Conservation (phyloP, 2,797 vertebrate species). For the Lepidocolaptes lacrymiger region DNA sequence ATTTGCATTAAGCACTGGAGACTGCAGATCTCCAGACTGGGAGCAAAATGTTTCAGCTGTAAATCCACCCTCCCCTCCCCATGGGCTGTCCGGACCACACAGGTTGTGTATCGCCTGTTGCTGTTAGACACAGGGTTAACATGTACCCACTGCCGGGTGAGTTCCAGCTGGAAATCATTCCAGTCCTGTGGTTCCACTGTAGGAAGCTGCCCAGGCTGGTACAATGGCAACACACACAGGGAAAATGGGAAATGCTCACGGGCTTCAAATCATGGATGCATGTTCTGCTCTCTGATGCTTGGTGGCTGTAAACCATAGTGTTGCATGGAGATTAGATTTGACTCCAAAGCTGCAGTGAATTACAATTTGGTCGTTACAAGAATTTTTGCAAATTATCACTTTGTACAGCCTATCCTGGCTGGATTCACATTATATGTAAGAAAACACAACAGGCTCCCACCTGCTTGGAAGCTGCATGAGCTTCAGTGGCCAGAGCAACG, state of each 20-base stretch:
- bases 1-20: not conserved
- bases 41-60: not conserved
- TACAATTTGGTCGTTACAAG: not conserved
- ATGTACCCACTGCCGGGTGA: not conserved
- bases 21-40: not conserved
- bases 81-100: not conserved
- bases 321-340: not conserved
- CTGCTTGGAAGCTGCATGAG: not conserved
- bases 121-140: not conserved
- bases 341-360: constrained; percentile 1
- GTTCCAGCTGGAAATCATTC: not conserved
- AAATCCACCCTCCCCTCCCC: not conserved
- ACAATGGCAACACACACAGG: not conserved
- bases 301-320: not conserved
- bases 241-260: not conserved
- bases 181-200: not conserved
- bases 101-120: not conserved
- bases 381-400: not conserved
- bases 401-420: not conserved
- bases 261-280: not conserved
- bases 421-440: not conserved
- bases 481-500: not conserved
- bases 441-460: not conserved
- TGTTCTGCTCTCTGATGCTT: not conserved
- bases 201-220: not conserved